phyloP scores from a whole-genome alignment of 2,797 vertebrate genomes.

The Gastrophryne carolinensis region DNA sequence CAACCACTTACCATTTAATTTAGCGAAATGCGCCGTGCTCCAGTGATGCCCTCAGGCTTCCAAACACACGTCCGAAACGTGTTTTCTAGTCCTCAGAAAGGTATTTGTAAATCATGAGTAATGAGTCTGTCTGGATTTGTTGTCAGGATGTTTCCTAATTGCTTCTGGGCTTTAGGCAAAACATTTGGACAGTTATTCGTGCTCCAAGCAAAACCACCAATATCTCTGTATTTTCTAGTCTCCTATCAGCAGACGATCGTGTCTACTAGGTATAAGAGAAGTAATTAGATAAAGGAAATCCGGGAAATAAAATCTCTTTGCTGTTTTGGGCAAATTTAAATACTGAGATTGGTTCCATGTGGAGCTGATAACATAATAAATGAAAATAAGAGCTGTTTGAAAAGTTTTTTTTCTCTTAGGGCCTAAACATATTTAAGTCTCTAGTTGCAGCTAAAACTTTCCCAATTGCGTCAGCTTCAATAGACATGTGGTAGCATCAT shows the following conservation, averaged over 20 bases:
- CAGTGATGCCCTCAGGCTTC: conserved; percentile 47
- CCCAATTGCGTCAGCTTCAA: neutral
- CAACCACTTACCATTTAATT: conserved; percentile 51
- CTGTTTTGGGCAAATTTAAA: conserved; percentile 39
- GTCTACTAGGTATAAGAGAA: conserved; percentile 37
- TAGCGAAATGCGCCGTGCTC: conserved; percentile 47
- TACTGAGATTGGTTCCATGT: neutral
- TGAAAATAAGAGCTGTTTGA: neutral
- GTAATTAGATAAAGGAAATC: conserved; percentile 43
- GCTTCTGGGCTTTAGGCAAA: conserved; percentile 54
- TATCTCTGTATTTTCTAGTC: conserved; percentile 42
- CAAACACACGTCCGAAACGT: conserved; percentile 51
- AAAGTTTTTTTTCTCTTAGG: neutral
- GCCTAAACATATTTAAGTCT: neutral
- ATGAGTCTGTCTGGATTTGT: conserved; percentile 53
- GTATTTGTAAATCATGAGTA: conserved; percentile 54
- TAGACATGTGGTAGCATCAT: neutral
- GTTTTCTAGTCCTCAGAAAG: conserved; percentile 51
- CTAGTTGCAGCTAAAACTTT: neutral
- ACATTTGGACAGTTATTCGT: conserved; percentile 50
- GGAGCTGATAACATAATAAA: neutral
- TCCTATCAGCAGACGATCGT: conserved; percentile 45
- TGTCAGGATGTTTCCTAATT: conserved; percentile 54
- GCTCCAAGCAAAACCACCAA: conserved; percentile 46
- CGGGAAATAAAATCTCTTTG: conserved; percentile 29